A percentile compares a stretch with the other conserved stretches of the same genome.
These are phyloP conservation scores for Idaea straminata DNA, from an alignment of 2,888 invertebrate species.

Conservation along the genomic window DNA sequence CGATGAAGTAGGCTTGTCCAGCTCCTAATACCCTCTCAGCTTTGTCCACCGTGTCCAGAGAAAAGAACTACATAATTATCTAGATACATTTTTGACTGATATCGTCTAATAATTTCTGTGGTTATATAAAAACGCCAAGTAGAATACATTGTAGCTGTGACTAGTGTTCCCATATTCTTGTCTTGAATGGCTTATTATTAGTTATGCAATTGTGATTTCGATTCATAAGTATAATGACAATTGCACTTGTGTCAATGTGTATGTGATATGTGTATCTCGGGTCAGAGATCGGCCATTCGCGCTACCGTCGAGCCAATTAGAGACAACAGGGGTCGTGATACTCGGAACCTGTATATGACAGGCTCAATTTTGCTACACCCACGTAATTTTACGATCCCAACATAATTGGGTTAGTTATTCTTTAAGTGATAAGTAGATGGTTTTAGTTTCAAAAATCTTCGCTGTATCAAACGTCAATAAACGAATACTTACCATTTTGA, in stretches of 20 bases:
- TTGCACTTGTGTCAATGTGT: conserved; percentile 31
- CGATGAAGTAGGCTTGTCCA: too few relatives aligned
- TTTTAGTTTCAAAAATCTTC: too few relatives aligned
- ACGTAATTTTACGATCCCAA: conserved; percentile 42
- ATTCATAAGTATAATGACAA: conserved; percentile 31
- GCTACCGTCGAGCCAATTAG: conserved; percentile 60
- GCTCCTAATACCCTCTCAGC: too few relatives aligned
- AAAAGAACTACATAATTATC: too few relatives aligned
- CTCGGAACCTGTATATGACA: conserved; percentile 56
- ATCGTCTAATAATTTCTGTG: too few relatives aligned
- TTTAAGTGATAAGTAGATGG: background rate
- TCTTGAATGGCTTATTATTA: background rate
- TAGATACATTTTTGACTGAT: too few relatives aligned
- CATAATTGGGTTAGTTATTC: conserved; percentile 6
- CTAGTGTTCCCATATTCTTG: too few relatives aligned
- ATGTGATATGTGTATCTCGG: conserved; percentile 67
- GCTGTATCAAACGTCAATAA: background rate
- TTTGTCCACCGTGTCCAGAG: too few relatives aligned
- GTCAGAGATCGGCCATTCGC: conserved; percentile 76
- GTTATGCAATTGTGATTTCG: conserved; percentile 4
- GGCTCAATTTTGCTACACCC: conserved; percentile 58
- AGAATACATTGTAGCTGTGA: too few relatives aligned
- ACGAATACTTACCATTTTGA: too few relatives aligned
- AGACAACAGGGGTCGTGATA: conserved; percentile 61
- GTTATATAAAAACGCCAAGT: too few relatives aligned